A percentile compares a stretch with the other conserved stretches of the same genome.
phyloP scores from a whole-genome alignment of 2,113 vertebrate genomes.

The Oncorhynchus masou region DNA sequence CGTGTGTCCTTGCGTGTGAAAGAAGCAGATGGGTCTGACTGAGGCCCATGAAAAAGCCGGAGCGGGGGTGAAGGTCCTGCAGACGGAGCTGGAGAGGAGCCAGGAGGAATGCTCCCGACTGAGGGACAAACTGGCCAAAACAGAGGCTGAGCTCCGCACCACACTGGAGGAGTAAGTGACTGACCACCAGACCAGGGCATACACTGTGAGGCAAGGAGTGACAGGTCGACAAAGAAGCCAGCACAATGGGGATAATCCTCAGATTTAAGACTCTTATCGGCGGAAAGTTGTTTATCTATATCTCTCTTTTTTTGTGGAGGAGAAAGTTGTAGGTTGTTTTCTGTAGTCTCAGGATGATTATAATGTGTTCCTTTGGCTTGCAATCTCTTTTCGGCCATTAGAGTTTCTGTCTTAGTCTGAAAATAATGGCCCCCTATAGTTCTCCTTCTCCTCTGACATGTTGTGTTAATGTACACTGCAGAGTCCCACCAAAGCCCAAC shows the following conservation, averaged over 20 bases:
- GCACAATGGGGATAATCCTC: neutral
- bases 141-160: conserved; percentile 82
- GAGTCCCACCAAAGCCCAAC: neutral
- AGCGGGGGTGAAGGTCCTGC: conserved; percentile 75
- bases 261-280: neutral
- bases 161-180: conserved; percentile 92
- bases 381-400: neutral
- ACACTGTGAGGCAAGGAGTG: neutral
- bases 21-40: conserved; percentile 76
- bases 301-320: neutral
- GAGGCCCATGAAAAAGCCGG: conserved; percentile 72
- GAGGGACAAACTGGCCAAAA: conserved; percentile 78
- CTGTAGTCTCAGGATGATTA: neutral
- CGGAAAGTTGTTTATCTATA: neutral
- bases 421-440: neutral
- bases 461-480: neutral
- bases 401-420: neutral
- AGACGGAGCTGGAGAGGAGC: conserved; percentile 71
- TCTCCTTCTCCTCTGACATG: neutral
- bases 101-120: conserved; percentile 75
- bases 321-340: neutral
- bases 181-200: neutral
- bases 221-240: neutral
- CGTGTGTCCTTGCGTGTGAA: conserved; percentile 7
- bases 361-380: neutral